phyloP scores from a whole-genome alignment of 2,113 vertebrate species.

The Apteryx mantelli region DNA sequence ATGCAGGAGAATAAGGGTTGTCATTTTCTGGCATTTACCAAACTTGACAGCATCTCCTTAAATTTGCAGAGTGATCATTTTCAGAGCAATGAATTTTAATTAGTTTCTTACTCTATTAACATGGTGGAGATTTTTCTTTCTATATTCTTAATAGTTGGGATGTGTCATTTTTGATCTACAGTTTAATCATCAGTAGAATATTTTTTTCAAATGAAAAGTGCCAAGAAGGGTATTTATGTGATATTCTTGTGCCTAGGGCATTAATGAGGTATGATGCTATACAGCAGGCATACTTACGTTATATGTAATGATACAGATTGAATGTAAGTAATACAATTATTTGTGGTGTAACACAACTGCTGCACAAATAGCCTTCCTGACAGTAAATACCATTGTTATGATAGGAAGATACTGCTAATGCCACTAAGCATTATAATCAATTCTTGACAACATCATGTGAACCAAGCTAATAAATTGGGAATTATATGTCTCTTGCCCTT shows the following conservation, averaged over 20 bases:
- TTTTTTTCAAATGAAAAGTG: conserved; percentile 56
- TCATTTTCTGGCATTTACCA: neutral
- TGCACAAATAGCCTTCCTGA: conserved; percentile 67
- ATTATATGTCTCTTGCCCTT: conserved; percentile 57
- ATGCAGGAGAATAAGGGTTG: neutral
- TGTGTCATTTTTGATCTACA: conserved; percentile 36
- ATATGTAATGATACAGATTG: conserved; percentile 62
- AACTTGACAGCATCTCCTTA: neutral
- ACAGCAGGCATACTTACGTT: conserved; percentile 23
- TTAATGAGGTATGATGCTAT: conserved; percentile 48
- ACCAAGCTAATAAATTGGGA: conserved; percentile 71
- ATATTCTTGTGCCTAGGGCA: conserved; percentile 15
- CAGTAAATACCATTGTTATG: conserved; percentile 68
- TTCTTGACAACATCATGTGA: conserved; percentile 61
- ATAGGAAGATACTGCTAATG: conserved; percentile 65
- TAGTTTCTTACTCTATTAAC: neutral
- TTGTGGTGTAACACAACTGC: conserved; percentile 42
- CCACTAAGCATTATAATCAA: conserved; percentile 68
- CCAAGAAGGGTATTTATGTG: conserved; percentile 64
- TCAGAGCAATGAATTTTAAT: conserved; percentile 2
- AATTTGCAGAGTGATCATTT: neutral
- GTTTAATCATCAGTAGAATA: conserved; percentile 56
- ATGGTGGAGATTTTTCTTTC: neutral
- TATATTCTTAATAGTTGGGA: neutral
- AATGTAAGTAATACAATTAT: conserved; percentile 48